phyloP scores from a whole-genome alignment of 1,140 invertebrate species.

The Frieseomelitta varia region DNA sequence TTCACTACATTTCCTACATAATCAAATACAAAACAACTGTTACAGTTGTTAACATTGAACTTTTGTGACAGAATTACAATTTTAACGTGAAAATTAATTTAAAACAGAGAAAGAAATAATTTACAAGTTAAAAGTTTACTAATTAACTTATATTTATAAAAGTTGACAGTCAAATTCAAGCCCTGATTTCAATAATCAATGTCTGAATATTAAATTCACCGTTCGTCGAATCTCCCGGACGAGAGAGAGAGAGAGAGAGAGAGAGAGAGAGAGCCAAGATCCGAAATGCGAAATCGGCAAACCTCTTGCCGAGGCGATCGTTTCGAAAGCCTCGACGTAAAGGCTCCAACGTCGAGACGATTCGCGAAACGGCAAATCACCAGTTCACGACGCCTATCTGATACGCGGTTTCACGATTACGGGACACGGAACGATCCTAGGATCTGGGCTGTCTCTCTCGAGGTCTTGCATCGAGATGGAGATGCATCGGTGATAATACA shows the following conservation, averaged over 20 bases:
- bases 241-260: not conserved
- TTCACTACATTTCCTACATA: no score
- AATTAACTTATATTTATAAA: no score
- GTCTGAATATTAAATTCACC: no score
- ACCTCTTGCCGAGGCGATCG: not conserved
- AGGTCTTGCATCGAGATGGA: not conserved
- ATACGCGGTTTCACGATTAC: not conserved
- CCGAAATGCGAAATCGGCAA: not conserved
- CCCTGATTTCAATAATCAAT: not conserved
- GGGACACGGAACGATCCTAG: not conserved
- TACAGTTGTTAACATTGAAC: no score
- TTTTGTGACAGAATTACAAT: no score
- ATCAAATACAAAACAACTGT: no score
- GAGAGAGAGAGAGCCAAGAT: not conserved
- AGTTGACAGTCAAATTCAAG: no score
- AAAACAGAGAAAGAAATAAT: no score
- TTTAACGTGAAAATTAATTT: no score
- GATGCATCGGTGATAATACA: conserved; percentile 8
- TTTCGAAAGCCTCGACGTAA: not conserved
- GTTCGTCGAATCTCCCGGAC: not conserved
- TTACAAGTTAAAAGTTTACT: no score
- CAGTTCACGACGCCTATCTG: not conserved
- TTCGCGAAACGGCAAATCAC: not conserved
- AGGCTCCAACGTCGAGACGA: not conserved
- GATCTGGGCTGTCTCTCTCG: not conserved